phyloP scores from a whole-genome alignment of 1,140 invertebrate genomes.

The Calosoma granatense region DNA sequence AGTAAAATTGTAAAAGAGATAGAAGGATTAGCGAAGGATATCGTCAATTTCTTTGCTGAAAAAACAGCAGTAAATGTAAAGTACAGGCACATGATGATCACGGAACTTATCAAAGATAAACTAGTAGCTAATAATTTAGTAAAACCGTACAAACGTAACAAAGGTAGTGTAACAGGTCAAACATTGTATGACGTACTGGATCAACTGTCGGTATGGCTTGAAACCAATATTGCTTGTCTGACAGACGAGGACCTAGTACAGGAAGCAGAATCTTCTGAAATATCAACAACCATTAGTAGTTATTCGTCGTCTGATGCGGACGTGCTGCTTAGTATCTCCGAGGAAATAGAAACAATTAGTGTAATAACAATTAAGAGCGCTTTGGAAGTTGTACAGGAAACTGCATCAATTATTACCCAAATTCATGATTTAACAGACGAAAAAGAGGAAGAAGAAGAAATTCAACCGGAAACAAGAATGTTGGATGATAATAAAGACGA shows the following conservation, averaged over 20 bases:
- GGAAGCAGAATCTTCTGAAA: too few relatives aligned
- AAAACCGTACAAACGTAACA: neutral
- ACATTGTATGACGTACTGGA: neutral
- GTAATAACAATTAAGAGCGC: neutral
- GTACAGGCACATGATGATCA: neutral
- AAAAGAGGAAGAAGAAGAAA: constrained; percentile 14
- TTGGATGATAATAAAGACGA: constrained; percentile 3
- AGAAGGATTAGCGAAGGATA: neutral
- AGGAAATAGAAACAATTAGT: constrained; percentile 13
- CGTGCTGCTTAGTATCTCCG: too few relatives aligned
- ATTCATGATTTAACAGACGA: too few relatives aligned
- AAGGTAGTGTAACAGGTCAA: neutral
- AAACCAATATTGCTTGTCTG: neutral
- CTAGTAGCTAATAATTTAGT: neutral
- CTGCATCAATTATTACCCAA: neutral
- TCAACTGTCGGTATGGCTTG: neutral
- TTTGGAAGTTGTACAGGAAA: neutral
- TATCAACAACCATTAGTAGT: too few relatives aligned
- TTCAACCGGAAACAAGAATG: neutral
- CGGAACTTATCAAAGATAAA: neutral
- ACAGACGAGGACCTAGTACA: neutral
- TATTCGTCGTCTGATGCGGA: too few relatives aligned
- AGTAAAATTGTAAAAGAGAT: constrained; percentile 1
- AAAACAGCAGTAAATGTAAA: neutral
- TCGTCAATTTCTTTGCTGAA: neutral